Percentiles rank a stretch among this genome's conserved stretches.
These are phyloP conservation scores for Spatulosminthurus flaviceps DNA, from an alignment of 2,888 invertebrate genomes.

Conservation along the genomic window DNA sequence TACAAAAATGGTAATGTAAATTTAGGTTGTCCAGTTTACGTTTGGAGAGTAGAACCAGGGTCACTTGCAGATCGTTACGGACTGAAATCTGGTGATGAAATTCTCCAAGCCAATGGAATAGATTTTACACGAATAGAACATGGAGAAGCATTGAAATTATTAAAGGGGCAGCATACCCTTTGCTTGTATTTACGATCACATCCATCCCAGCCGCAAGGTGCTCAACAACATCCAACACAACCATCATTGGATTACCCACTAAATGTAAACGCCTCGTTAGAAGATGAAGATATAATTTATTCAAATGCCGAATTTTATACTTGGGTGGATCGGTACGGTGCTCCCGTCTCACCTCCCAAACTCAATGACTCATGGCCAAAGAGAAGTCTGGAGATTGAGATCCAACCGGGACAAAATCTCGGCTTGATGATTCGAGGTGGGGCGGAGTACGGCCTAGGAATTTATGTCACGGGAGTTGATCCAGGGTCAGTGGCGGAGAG, in stretches of 20 bases:
- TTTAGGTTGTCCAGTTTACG: slow-evolving; percentile 73
- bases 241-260: slow-evolving; percentile 34
- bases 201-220: slow-evolving; percentile 31
- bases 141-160: slow-evolving; percentile 83
- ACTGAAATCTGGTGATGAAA: slow-evolving; percentile 90
- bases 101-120: slow-evolving; percentile 92
- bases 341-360: slow-evolving; percentile 78
- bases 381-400: slow-evolving; percentile 77
- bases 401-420: slow-evolving; percentile 88
- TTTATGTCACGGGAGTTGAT: slow-evolving; percentile 95
- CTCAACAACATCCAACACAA: slow-evolving; percentile 67
- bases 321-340: slow-evolving; percentile 92
- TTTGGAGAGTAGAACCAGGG: slow-evolving; percentile 88
- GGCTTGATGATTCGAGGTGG: slow-evolving; percentile 96
- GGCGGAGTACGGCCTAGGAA: slow-evolving; percentile 92
- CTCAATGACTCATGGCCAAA: slow-evolving; percentile 44
- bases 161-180: slow-evolving; percentile 65
- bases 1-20: neutral
- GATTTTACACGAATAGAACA: slow-evolving; percentile 92
- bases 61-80: slow-evolving; percentile 89
- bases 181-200: slow-evolving; percentile 64
- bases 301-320: slow-evolving; percentile 71
- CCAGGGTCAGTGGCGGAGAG: slow-evolving; percentile 91
- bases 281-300: slow-evolving; percentile 33
- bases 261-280: slow-evolving; percentile 7